phyloP scores from a whole-genome alignment of 2,888 invertebrate species.

The Lomographa bimaculata region DNA sequence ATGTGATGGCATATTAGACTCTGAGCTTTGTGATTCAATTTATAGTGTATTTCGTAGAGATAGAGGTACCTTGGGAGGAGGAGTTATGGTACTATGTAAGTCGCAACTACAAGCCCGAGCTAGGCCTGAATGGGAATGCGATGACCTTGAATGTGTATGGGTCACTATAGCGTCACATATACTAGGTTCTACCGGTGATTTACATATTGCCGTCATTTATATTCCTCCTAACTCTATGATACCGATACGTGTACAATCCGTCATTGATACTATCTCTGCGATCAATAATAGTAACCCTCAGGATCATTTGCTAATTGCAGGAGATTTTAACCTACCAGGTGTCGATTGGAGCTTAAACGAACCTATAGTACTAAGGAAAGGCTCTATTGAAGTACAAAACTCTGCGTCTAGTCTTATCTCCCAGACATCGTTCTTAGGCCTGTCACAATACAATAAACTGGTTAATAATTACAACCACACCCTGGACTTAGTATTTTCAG shows the following conservation, averaged over 20 bases:
- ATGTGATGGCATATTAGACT: slow-evolving; percentile 11
- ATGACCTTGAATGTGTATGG: slow-evolving; percentile 12
- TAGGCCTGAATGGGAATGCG: slow-evolving; percentile 1
- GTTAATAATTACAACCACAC: too few species aligned
- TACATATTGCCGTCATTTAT: slow-evolving; percentile 7
- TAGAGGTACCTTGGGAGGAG: slow-evolving; percentile 8
- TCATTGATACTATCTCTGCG: slow-evolving; percentile 1
- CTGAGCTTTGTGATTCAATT: slow-evolving; percentile 5
- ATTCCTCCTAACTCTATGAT: slow-evolving; percentile 6
- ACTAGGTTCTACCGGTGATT: not conserved
- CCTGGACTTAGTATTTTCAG: too few species aligned
- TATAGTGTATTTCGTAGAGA: slow-evolving; percentile 11
- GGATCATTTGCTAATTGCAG: too few species aligned
- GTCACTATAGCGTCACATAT: slow-evolving; percentile 3
- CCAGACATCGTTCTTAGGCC: too few species aligned
- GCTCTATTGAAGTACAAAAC: slow-evolving; percentile 4
- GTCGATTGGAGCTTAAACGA: too few species aligned
- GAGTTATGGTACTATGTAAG: slow-evolving; percentile 10
- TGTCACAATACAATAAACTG: too few species aligned
- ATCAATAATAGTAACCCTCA: too few species aligned
- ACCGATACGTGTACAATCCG: not conserved
- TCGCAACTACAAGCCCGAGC: too few species aligned
- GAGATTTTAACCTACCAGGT: slow-evolving; percentile 13
- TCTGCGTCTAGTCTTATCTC: slow-evolving; percentile 3
- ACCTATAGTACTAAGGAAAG: not conserved